Conservation (phyloP, 2,888 invertebrate genomes). For the Meteorus colon region DNA sequence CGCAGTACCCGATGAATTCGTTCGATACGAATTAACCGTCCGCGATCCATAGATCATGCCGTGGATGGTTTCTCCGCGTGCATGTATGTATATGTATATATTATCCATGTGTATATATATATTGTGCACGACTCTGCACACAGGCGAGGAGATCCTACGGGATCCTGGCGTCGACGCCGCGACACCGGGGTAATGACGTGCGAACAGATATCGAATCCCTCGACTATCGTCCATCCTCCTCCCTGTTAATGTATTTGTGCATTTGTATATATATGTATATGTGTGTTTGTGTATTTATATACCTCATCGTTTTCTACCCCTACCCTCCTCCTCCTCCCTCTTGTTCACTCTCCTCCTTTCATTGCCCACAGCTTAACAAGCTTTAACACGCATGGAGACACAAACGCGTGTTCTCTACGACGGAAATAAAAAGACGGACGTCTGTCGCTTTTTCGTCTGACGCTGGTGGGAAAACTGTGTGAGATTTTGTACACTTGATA, state of each 20-base stretch:
- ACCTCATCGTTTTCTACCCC: constrained; percentile 25
- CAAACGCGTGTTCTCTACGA: constrained; percentile 59
- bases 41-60: constrained; percentile 61
- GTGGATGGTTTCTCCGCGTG: constrained; percentile 43
- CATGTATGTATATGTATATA: constrained; percentile 2
- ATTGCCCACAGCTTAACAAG: constrained; percentile 53
- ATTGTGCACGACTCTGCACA: constrained; percentile 26
- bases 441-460: constrained; percentile 27
- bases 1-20: constrained; percentile 53
- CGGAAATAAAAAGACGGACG: constrained; percentile 50
- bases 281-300: neutral
- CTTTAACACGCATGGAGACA: constrained; percentile 63
- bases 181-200: constrained; percentile 71
- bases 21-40: constrained; percentile 62
- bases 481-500: constrained; percentile 16
- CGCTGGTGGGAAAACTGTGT: neutral
- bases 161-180: constrained; percentile 56
- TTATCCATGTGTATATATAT: constrained; percentile 26
- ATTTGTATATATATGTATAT: neutral
- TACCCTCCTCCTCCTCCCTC: too few relatives aligned
- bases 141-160: constrained; percentile 55
- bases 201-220: constrained; percentile 73
- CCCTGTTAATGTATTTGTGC: neutral
- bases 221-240: constrained; percentile 44
- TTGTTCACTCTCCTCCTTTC: constrained; percentile 44